Evolutionary conservation across 92 coral and sea anemone species (phyloP), one percentile per base, ranked within the genome.

Genomic region (Phenganax stokvisi): DNA sequence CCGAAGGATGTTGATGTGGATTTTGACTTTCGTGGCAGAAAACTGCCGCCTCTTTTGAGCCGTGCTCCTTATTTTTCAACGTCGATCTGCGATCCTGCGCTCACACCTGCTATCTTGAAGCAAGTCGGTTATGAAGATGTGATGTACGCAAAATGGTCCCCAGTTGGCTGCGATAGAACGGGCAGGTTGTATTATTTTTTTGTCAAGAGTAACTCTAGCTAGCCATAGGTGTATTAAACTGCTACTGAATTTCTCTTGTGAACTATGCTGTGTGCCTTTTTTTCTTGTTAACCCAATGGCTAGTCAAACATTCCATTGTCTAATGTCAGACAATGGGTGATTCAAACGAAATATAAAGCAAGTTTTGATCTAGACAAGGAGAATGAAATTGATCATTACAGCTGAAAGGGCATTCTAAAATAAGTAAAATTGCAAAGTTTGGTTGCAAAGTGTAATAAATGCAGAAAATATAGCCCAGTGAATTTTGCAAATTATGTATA

Each of bases 81-180:
- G 8, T 17, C 74, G 0, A 53, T 27, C 25, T 7, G 63, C 4
- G 83, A 79, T 56, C 83, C 83, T 47, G 83, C 83, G 8, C 62
- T 79, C 11, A 17, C 53, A 20, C 83, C 58, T 0, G 11, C 68
- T 0, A 79, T 79, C 7, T 63, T 79, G 17, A 62, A 29, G 16
- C 28, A 44, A 8, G 31, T 6, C n/a, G 51, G 62, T 44, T 79
- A 55, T 31, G 54, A n/a, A 63, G 83, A 79, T 62, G 62, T 64
- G 8, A 63, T 61, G 9, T 79, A 10, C 63, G 83, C 83, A 12
- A 79, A 79, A 52, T 79, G 93, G 93, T 90, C 93, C n/a, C 93
- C 93, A 6, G 81, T 85, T 27, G 88, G 86, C 57, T 87, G 90
- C 72, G 91, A 90, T 57, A 53, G 12, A 10, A 83, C 72, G 70